Conservation (phyloP, 2,888 invertebrate species). For the Allophyes oxyacanthae region DNA sequence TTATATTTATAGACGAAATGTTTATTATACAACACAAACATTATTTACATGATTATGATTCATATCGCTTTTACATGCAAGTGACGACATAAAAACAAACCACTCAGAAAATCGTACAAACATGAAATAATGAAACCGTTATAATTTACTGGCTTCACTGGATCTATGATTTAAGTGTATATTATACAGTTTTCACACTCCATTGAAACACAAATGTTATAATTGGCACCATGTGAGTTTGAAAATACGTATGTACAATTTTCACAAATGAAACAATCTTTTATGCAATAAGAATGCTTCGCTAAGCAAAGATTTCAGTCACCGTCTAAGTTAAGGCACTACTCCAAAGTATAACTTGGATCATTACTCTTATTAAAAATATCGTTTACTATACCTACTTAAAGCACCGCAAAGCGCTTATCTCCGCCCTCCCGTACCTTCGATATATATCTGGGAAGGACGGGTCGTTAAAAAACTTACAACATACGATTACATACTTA, state of each 20-base stretch:
- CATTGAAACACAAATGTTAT: constrained; percentile 50
- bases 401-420: constrained; percentile 69
- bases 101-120: constrained; percentile 61
- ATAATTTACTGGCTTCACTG: constrained; percentile 67
- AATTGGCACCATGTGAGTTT: constrained; percentile 75
- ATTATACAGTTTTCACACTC: constrained; percentile 41
- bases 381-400: constrained; percentile 45
- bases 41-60: constrained; percentile 80
- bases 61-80: constrained; percentile 61
- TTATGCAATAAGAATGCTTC: constrained; percentile 41
- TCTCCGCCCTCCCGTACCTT: constrained; percentile 77
- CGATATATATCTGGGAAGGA: constrained; percentile 68
- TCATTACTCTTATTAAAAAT: constrained; percentile 34
- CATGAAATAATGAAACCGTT: constrained; percentile 46
- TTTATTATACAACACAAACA: constrained; percentile 82
- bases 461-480: constrained; percentile 72
- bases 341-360: constrained; percentile 35
- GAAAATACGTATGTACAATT: constrained; percentile 69
- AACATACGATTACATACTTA: constrained; percentile 54
- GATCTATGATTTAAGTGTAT: constrained; percentile 54
- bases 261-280: constrained; percentile 34
- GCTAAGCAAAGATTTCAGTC: constrained; percentile 43
- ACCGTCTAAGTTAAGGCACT: constrained; percentile 41
- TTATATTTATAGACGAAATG: constrained; percentile 62
- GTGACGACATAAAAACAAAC: constrained; percentile 63